Conservation (phyloP, 2,888 invertebrate genomes). For the Agrotis exclamationis region DNA sequence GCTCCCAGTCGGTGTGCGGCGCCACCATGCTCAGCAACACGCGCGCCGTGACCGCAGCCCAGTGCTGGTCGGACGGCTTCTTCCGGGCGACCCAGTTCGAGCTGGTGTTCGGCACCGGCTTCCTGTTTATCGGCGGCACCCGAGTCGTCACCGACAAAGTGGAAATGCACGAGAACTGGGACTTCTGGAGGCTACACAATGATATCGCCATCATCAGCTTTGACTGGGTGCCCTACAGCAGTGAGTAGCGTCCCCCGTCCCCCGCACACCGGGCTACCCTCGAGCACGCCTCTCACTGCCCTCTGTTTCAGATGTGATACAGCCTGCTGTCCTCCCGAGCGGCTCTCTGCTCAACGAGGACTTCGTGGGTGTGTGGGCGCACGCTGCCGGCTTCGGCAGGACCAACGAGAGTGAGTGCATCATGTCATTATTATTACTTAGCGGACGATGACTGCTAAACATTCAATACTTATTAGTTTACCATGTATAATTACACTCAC, state of each 20-base stretch:
- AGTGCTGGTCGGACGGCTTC: conserved; percentile 74
- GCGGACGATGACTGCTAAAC: conserved; percentile 26
- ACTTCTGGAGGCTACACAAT: conserved; percentile 44
- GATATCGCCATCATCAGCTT: conserved; percentile 47
- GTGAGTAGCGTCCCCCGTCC: conserved; percentile 27
- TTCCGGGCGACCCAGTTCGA: conserved; percentile 71
- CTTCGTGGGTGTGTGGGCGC: conserved; percentile 70
- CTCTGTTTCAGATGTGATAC: conserved; percentile 69
- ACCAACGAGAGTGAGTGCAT: conserved; percentile 72
- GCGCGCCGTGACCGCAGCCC: conserved; percentile 69
- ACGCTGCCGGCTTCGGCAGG: conserved; percentile 79
- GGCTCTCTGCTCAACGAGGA: conserved; percentile 65
- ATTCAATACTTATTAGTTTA: conserved; percentile 29
- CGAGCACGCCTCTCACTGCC: conserved; percentile 1
- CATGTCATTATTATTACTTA: not conserved
- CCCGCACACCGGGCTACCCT: not conserved
- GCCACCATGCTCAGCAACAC: conserved; percentile 69
- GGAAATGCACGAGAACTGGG: conserved; percentile 64
- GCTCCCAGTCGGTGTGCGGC: conserved; percentile 69
- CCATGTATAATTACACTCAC: conserved; percentile 7
- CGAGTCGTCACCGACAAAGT: conserved; percentile 66
- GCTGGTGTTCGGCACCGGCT: conserved; percentile 72
- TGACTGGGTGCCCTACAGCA: conserved; percentile 22
- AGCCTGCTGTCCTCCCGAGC: conserved; percentile 71
- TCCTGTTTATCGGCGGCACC: conserved; percentile 68